Evolutionary conservation across 2,888 invertebrate species (phyloP), one percentile per base, ranked within the genome.

Genomic region (Melipona beecheii): DNA sequence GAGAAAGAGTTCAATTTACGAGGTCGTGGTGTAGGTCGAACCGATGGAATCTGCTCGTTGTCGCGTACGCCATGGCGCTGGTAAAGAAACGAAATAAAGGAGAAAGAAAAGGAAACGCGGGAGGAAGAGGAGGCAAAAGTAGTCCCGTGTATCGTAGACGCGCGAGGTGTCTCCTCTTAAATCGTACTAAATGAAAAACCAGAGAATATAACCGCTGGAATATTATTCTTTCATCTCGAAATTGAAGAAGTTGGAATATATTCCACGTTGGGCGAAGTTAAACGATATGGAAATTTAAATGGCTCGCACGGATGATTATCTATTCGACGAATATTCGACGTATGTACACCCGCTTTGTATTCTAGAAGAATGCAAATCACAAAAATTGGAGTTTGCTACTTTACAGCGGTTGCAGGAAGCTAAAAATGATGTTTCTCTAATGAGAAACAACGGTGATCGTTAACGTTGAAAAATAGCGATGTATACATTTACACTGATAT

Each of bases 1-100:
- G 68, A 68, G 66, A 65, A 81, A 79, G 81, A 79, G 78, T 80
- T 86, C 83, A 82, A 88, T 87, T 88, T 87, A 87, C 86, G 84
- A 88, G 71, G 76, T 75, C 75, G 86, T 82, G 82, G 83, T 71
- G 81, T 72, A 66, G 52, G 73, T 72, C 76, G 84, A 87, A 81
- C 78, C 73, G 75, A 69, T 84, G 69, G 76, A 84, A 87, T 82
- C 75, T 79, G 70, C 75, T 77, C 81, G 78, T 65, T 69, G 68
- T 75, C 66, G 75, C 58, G 74, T 76, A 74, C 76, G 69, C 62
- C 66, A 36, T 21, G n/a, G 54, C 52, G 73, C 31, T 54, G 60
- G 62, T 58, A 56, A 15, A 58, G 4, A n/a, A 13, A 13, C 0
- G 0, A n/a, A 58, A 15, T 5, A 43, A 60, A 60, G 49, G 15